Evolutionary conservation across 2,113 vertebrate species (phyloP).

Genomic region (Brachyistius frenatus): DNA sequence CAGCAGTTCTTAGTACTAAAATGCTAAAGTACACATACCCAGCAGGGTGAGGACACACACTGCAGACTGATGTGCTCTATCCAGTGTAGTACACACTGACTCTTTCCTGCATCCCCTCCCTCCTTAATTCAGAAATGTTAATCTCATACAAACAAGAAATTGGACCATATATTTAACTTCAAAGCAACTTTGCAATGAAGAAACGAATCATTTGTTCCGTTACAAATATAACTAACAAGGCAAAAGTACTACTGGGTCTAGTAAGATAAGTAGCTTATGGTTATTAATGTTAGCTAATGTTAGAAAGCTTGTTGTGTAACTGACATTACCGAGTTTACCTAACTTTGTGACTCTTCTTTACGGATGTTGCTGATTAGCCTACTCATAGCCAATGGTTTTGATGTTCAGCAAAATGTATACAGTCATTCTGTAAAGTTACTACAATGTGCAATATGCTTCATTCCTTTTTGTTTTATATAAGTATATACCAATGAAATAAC

Average conservation of each 20-base stretch:
- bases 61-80: background rate
- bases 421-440: too few relatives aligned
- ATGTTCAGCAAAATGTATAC: too few relatives aligned
- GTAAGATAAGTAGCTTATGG: too few relatives aligned
- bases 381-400: too few relatives aligned
- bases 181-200: background rate
- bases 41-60: background rate
- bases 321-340: too few relatives aligned
- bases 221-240: background rate
- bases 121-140: background rate
- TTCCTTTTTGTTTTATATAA: too few relatives aligned
- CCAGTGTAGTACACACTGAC: background rate
- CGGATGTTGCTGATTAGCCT: too few relatives aligned
- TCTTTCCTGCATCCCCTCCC: background rate
- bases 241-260: background rate
- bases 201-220: background rate
- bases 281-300: too few relatives aligned
- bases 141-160: background rate
- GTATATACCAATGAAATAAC: too few relatives aligned
- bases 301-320: too few relatives aligned
- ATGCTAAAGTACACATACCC: constrained; percentile 8
- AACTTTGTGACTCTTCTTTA: too few relatives aligned
- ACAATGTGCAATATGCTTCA: too few relatives aligned
- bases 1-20: constrained; percentile 4
- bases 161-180: background rate